Evolutionary conservation across 2,113 vertebrate species (phyloP).

Genomic region (Ceyx melanurus): DNA sequence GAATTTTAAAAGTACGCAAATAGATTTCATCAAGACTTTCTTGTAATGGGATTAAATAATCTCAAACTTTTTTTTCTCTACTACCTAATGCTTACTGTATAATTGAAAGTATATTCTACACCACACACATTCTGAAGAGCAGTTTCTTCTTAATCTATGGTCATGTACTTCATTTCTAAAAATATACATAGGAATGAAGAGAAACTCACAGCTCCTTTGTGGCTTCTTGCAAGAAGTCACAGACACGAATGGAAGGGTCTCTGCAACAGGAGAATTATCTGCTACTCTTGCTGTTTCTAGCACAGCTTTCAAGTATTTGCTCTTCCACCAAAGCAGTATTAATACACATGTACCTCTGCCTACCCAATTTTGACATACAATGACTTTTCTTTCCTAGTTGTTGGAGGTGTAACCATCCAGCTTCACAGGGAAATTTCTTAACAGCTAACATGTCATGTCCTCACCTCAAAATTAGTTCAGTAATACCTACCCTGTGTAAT

Average conservation of each 20-base stretch:
- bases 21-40: not conserved
- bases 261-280: slow-evolving; percentile 41
- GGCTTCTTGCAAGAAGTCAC: slow-evolving; percentile 50
- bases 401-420: not conserved
- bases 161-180: slow-evolving; percentile 46
- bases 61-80: not conserved
- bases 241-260: slow-evolving; percentile 23
- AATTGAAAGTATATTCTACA: slow-evolving; percentile 8
- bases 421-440: not conserved
- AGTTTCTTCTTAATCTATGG: slow-evolving; percentile 19
- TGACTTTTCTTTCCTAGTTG: not conserved
- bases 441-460: not conserved
- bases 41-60: not conserved
- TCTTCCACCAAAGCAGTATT: not conserved
- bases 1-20: not conserved
- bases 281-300: not conserved
- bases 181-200: slow-evolving; percentile 26
- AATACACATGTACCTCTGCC: not conserved
- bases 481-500: no score
- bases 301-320: not conserved
- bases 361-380: not conserved
- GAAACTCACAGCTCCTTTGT: slow-evolving; percentile 48
- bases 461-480: not conserved
- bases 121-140: slow-evolving; percentile 46
- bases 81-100: not conserved